Percentiles rank a stretch among this genome's conserved stretches.
Evolutionary conservation across 2,113 vertebrate genomes (phyloP).

Genomic region (Mustela nigripes): DNA sequence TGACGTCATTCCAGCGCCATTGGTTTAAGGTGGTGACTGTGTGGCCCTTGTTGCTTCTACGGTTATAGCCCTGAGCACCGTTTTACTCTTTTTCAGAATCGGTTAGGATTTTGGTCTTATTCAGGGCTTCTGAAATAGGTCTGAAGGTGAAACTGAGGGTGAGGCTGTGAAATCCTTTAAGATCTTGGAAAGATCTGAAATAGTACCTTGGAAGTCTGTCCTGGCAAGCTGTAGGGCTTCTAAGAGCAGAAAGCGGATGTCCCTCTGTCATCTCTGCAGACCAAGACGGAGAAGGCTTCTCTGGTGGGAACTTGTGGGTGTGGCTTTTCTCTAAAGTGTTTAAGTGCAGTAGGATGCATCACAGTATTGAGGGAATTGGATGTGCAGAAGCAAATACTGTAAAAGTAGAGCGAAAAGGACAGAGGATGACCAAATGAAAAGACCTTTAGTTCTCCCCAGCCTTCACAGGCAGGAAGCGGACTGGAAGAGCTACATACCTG

Average conservation of each 20-base stretch:
- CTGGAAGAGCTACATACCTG: background rate
- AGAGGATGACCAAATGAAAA: background rate
- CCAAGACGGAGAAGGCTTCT: background rate
- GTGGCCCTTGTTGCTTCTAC: too few relatives aligned
- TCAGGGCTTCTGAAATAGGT: background rate
- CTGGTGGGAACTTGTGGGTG: background rate
- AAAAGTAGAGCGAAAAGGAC: background rate
- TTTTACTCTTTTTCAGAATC: background rate
- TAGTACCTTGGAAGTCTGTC: background rate
- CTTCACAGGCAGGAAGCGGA: background rate
- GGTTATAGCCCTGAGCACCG: background rate
- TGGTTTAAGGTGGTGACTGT: background rate
- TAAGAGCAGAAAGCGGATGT: background rate
- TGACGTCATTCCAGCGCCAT: fast-evolving
- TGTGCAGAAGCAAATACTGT: background rate
- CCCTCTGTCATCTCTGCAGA: background rate
- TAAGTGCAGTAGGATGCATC: background rate
- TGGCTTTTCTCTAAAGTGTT: background rate
- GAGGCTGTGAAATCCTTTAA: conserved; percentile 20
- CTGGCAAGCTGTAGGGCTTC: background rate
- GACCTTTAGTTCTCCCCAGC: background rate
- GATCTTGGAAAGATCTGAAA: conserved; percentile 49
- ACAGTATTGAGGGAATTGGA: background rate
- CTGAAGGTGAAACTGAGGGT: conserved; percentile 2
- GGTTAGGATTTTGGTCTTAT: background rate